These are phyloP conservation scores for Periophthalmus magnuspinnatus DNA, from an alignment of 2,797 vertebrate species.

Conservation along the genomic window DNA sequence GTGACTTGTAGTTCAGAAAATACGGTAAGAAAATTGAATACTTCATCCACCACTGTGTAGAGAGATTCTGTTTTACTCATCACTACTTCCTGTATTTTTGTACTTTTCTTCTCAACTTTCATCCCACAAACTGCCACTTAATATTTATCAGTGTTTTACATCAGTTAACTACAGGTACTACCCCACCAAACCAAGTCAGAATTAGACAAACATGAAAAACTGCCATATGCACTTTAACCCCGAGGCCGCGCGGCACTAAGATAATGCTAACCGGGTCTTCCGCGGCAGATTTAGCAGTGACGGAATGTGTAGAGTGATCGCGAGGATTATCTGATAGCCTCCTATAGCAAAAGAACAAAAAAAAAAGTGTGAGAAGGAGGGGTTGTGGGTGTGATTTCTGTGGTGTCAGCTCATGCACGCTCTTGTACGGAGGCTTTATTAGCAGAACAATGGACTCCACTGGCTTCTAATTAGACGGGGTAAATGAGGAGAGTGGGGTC, in stretches of 20 bases:
- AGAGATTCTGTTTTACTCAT: too few species aligned
- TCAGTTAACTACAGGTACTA: too few species aligned
- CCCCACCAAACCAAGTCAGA: too few species aligned
- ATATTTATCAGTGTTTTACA: too few species aligned
- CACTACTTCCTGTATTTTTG: too few species aligned
- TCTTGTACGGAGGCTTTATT: conserved; percentile 92
- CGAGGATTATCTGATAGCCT: conserved; percentile 45
- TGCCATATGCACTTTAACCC: too few species aligned
- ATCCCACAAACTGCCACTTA: too few species aligned
- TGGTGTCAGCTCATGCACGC: conserved; percentile 83
- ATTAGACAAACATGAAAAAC: too few species aligned
- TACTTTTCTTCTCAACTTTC: too few species aligned
- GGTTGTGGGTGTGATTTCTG: conserved; percentile 83
- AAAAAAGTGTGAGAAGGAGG: neutral
- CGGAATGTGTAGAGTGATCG: conserved; percentile 52
- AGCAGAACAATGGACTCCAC: conserved; percentile 87
- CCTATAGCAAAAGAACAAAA: conserved; percentile 9
- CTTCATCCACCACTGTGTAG: too few species aligned
- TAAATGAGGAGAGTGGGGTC: conserved; percentile 88
- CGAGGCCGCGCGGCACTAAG: conserved; percentile 36
- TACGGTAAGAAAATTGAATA: too few species aligned
- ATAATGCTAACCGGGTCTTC: conserved; percentile 87
- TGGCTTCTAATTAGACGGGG: conserved; percentile 95
- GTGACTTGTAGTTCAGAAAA: too few species aligned
- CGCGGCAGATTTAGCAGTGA: conserved; percentile 72